Conservation (phyloP, 2,888 invertebrate species). For the Malacosoma neustria region DNA sequence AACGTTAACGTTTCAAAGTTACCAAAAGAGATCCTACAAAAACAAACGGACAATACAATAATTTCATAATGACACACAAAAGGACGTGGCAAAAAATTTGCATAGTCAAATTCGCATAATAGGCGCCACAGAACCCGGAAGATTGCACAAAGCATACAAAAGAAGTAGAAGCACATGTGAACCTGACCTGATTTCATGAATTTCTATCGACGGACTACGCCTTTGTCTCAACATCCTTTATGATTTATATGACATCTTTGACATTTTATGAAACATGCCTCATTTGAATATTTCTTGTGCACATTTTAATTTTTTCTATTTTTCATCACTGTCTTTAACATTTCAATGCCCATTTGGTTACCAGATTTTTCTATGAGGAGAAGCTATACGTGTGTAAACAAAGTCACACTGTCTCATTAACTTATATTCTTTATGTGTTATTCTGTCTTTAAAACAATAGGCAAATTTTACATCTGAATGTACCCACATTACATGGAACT, state of each 20-base stretch:
- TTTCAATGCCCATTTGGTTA: slow-evolving; percentile 71
- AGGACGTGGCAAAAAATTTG: slow-evolving; percentile 49
- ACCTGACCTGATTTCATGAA: slow-evolving; percentile 66
- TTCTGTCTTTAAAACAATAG: slow-evolving; percentile 19
- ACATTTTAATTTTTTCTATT: slow-evolving; percentile 63
- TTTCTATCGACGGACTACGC: slow-evolving; percentile 43
- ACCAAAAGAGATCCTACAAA: background rate
- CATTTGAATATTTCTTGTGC: slow-evolving; percentile 67
- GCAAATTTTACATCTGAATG: slow-evolving; percentile 34
- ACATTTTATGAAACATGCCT: slow-evolving; percentile 67
- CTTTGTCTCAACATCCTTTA: slow-evolving; percentile 56
- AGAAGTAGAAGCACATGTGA: slow-evolving; percentile 62
- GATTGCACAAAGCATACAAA: slow-evolving; percentile 60
- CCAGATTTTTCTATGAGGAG: slow-evolving; percentile 61
- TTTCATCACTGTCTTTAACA: slow-evolving; percentile 49
- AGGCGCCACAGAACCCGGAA: slow-evolving; percentile 52
- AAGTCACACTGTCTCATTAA: slow-evolving; percentile 40
- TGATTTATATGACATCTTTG: slow-evolving; percentile 69
- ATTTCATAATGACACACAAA: slow-evolving; percentile 13
- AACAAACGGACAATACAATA: slow-evolving; percentile 20
- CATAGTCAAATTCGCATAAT: slow-evolving; percentile 46
- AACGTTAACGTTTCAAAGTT: too few species aligned
- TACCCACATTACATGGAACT: slow-evolving; percentile 13
- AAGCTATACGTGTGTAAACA: slow-evolving; percentile 52
- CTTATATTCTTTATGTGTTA: slow-evolving; percentile 32